Percentiles rank a stretch among this genome's conserved stretches.
phyloP scores from a whole-genome alignment of 2,797 vertebrate species.

The Malacoraja senta region DNA sequence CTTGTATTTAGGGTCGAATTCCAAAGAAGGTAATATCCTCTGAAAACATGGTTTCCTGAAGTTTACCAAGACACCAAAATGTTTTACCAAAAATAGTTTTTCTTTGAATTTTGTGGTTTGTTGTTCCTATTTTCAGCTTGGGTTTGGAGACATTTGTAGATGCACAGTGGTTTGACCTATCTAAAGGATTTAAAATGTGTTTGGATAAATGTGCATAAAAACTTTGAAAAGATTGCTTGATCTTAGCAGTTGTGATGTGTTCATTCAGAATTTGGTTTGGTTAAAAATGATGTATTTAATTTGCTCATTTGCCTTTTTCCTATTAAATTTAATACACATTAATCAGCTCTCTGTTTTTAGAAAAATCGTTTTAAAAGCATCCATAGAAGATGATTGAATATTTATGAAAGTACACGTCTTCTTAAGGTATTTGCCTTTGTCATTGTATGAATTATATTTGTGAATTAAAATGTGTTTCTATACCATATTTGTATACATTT shows the following conservation, averaged over 20 bases:
- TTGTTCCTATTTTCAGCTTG: background rate
- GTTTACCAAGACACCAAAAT: background rate
- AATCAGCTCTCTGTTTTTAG: background rate
- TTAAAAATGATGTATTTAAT: background rate
- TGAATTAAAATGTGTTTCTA: background rate
- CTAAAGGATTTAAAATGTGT: background rate
- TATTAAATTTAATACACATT: background rate
- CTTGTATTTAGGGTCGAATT: background rate
- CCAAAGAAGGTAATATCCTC: background rate
- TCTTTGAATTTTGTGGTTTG: background rate
- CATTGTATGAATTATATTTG: background rate
- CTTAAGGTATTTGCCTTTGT: background rate
- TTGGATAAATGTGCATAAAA: background rate
- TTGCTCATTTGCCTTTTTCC: background rate
- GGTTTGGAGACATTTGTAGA: conserved; percentile 27
- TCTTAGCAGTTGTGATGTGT: background rate
- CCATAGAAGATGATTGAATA: background rate
- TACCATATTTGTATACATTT: background rate
- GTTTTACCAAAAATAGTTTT: background rate
- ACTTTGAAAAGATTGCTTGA: background rate
- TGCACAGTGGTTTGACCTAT: background rate
- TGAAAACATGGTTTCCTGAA: background rate
- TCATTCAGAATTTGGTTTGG: background rate
- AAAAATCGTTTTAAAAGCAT: background rate
- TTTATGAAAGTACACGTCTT: background rate